phyloP scores from a whole-genome alignment of 2,113 vertebrate genomes.

The Galbula dea region DNA sequence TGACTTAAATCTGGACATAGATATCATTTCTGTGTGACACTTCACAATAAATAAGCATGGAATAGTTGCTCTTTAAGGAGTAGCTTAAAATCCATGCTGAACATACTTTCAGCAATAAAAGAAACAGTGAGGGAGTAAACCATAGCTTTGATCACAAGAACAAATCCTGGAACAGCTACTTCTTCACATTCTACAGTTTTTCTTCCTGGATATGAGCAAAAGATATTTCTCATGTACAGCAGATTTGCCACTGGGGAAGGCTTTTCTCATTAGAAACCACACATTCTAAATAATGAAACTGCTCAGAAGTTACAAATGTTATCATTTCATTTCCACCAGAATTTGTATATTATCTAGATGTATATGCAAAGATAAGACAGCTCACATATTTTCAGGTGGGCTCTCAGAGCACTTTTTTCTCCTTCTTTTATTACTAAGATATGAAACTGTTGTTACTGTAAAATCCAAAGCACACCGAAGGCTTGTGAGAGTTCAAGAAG shows the following conservation, averaged over 20 bases:
- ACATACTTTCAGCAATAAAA: not conserved
- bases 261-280: not conserved
- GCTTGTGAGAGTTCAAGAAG: not conserved
- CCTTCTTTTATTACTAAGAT: not conserved
- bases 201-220: not conserved
- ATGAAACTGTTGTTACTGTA: not conserved
- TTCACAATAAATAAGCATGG: slow-evolving; percentile 3
- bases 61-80: not conserved
- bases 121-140: not conserved
- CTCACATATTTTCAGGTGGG: not conserved
- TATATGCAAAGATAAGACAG: not conserved
- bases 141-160: not conserved
- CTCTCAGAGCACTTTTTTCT: not conserved
- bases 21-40: not conserved
- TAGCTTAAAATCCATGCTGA: not conserved
- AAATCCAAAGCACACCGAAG: not conserved
- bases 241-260: not conserved
- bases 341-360: not conserved
- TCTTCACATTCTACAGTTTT: not conserved
- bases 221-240: not conserved
- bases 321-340: not conserved
- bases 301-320: not conserved
- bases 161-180: not conserved
- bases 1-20: not conserved
- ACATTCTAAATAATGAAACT: not conserved